Conservation (phyloP, 2,888 invertebrate genomes). For the Dryomyza anilis region DNA sequence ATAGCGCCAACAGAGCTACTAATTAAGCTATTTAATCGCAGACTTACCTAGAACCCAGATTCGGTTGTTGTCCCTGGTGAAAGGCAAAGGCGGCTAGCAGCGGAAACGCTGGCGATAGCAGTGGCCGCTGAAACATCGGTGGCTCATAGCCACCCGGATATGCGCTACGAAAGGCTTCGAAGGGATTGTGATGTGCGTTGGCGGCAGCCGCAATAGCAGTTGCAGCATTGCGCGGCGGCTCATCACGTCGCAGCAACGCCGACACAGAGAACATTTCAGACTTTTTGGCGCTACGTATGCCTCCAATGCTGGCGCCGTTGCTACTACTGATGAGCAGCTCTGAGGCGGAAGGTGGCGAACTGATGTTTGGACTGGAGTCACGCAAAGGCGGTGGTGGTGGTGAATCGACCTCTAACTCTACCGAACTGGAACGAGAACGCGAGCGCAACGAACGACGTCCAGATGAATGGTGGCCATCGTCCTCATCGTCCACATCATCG, state of each 20-base stretch:
- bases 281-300: conserved; percentile 69
- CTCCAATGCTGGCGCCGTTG: conserved; percentile 37
- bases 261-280: conserved; percentile 86
- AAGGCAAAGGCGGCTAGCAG: conserved; percentile 60
- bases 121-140: conserved; percentile 58
- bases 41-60: conserved; percentile 53
- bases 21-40: too few species aligned
- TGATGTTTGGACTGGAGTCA: conserved; percentile 50
- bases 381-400: conserved; percentile 66
- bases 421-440: conserved; percentile 63
- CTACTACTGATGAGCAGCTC: conserved; percentile 57
- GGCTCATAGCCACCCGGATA: conserved; percentile 59
- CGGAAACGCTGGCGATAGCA: conserved; percentile 59
- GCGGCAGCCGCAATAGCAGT: conserved; percentile 58
- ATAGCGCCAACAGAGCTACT: background rate
- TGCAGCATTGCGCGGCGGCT: conserved; percentile 57
- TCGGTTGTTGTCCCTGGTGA: conserved; percentile 60
- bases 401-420: conserved; percentile 78
- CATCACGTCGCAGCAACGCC: conserved; percentile 79
- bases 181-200: conserved; percentile 51
- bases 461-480: conserved; percentile 48
- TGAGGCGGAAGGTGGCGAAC: conserved; percentile 52
- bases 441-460: conserved; percentile 43
- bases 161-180: conserved; percentile 64
- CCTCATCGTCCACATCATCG: conserved; percentile 44